These are phyloP conservation scores for Volucella zonaria DNA, from an alignment of 2,888 invertebrate species.

Conservation along the genomic window DNA sequence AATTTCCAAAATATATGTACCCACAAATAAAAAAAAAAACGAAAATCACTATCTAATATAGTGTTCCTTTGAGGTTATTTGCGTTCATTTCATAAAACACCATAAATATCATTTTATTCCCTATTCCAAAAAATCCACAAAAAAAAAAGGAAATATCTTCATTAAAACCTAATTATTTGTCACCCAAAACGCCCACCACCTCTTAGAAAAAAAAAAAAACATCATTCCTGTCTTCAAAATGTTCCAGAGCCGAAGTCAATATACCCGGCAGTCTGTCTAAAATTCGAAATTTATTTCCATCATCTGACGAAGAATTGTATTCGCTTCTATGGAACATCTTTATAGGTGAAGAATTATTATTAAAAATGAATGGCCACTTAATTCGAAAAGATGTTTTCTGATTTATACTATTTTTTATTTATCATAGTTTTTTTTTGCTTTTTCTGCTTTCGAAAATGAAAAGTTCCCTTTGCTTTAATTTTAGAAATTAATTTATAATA, in stretches of 20 bases:
- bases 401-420: conserved; percentile 56
- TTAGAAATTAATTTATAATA: no score
- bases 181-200: conserved; percentile 50
- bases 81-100: conserved; percentile 6
- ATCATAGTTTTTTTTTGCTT: conserved; percentile 32
- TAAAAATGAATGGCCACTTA: conserved; percentile 65
- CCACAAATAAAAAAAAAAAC: no score
- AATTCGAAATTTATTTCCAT: conserved; percentile 55
- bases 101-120: conserved; percentile 20
- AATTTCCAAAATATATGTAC: no score
- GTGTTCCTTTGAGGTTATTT: background rate
- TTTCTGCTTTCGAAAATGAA: no score
- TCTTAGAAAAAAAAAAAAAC: conserved; percentile 8
- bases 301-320: conserved; percentile 51
- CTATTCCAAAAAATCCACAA: background rate
- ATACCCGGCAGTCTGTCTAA: conserved; percentile 2
- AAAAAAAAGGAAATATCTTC: conserved; percentile 5
- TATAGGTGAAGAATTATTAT: conserved; percentile 43
- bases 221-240: conserved; percentile 8
- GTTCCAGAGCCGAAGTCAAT: background rate
- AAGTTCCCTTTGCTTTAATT: no score
- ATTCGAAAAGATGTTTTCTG: conserved; percentile 55
- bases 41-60: no score
- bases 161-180: conserved; percentile 49
- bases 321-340: conserved; percentile 25